Percentiles rank a stretch among this genome's conserved stretches.
Conservation (phyloP, 1,140 invertebrate genomes). For the Belonocnema kinseyi region DNA sequence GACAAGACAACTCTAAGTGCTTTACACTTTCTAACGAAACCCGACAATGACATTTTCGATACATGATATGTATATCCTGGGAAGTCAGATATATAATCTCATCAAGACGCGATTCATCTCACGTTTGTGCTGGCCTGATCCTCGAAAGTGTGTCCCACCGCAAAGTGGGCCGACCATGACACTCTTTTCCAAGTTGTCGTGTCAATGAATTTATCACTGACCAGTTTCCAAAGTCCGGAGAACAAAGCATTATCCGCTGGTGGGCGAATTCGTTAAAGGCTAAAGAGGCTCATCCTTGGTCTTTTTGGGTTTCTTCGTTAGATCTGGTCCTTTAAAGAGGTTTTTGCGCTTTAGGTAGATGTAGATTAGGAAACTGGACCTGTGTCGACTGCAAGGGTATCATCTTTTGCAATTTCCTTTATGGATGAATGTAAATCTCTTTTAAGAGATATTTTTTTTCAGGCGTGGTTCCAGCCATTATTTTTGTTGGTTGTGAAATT, state of each 20-base stretch:
- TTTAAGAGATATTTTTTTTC: no score
- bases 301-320: neutral
- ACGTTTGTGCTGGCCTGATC: slow-evolving; percentile 56
- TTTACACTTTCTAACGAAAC: slow-evolving; percentile 64
- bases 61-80: slow-evolving; percentile 55
- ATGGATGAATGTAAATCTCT: no score
- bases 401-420: no score
- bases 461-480: no score
- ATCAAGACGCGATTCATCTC: slow-evolving; percentile 61
- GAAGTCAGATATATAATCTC: slow-evolving; percentile 41
- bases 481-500: no score
- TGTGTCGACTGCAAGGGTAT: no score
- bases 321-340: no score
- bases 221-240: slow-evolving; percentile 1
- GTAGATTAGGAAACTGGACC: no score
- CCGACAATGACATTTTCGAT: slow-evolving; percentile 57
- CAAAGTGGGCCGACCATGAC: slow-evolving; percentile 63
- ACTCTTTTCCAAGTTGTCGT: slow-evolving; percentile 60
- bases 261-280: neutral
- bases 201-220: slow-evolving; percentile 51
- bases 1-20: slow-evolving; percentile 13
- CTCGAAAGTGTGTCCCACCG: slow-evolving; percentile 56
- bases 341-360: no score
- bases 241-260: slow-evolving; percentile 9
- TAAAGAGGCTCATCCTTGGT: neutral